phyloP scores from a whole-genome alignment of 1,140 invertebrate genomes.

The Phymorhynchus buccinoides region DNA sequence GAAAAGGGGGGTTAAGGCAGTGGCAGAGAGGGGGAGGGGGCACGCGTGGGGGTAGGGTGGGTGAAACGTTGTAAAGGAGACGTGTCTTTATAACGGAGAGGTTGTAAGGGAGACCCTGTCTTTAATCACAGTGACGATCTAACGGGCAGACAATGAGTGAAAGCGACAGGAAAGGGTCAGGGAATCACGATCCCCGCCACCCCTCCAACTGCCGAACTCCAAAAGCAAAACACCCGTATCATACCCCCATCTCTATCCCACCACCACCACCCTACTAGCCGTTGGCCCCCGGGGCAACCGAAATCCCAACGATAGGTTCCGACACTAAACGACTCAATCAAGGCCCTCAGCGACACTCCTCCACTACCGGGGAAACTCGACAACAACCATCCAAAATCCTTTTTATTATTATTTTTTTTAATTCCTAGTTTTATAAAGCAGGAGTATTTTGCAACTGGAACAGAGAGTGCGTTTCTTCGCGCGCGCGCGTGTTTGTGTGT shows the following conservation, averaged over 20 bases:
- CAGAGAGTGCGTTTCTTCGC: no score
- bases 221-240: conserved; percentile 34
- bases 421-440: no score
- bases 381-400: background rate
- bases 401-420: no score
- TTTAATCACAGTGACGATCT: background rate
- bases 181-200: background rate
- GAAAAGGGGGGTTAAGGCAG: background rate
- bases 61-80: no score
- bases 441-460: no score
- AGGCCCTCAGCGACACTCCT: background rate
- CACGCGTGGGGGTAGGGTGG: background rate
- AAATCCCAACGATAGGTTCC: no score
- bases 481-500: no score
- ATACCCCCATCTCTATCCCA: background rate
- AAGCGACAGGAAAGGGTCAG: background rate
- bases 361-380: background rate
- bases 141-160: background rate
- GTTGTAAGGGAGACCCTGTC: background rate
- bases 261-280: no score
- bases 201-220: background rate
- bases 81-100: no score
- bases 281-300: no score
- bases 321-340: conserved; percentile 22
- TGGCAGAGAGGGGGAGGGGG: background rate